Conservation (phyloP, 37 sponge, comb jelly and placozoan genomes). For the Eunapius fragilis region DNA sequence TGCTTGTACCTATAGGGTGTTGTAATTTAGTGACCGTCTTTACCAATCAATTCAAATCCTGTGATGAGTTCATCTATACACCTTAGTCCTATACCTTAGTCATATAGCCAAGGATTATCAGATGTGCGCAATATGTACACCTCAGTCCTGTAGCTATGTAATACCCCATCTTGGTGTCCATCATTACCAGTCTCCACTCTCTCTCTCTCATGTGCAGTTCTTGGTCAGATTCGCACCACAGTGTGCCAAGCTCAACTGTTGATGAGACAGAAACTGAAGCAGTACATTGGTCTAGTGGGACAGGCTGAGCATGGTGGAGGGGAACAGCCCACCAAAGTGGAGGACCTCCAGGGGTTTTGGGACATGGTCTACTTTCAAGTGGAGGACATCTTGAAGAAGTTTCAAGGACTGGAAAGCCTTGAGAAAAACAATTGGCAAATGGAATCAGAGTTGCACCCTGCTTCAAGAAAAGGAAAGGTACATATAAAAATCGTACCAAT, state of each 20-base stretch:
- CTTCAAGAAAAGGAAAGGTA: conserved; percentile 10
- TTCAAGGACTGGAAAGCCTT: conserved; percentile 32
- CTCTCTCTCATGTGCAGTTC: conserved; percentile 15
- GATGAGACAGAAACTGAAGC: conserved; percentile 74
- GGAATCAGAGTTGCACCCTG: background rate
- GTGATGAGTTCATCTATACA: too few relatives aligned
- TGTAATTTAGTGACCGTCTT: too few relatives aligned
- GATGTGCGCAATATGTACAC: too few relatives aligned
- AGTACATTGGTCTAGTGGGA: conserved; percentile 61
- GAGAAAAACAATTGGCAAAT: conserved; percentile 64
- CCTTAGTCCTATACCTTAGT: too few relatives aligned
- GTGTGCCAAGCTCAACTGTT: conserved; percentile 78
- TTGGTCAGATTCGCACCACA: conserved; percentile 63
- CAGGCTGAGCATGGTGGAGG: conserved; percentile 55
- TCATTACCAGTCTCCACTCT: too few relatives aligned
- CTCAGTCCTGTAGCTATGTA: too few relatives aligned
- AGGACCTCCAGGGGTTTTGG: conserved; percentile 85
- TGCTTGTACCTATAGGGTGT: too few relatives aligned
- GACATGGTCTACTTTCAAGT: conserved; percentile 88
- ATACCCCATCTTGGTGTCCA: too few relatives aligned
- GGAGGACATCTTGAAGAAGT: conserved; percentile 60
- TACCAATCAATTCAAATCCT: too few relatives aligned
- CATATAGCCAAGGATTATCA: too few relatives aligned
- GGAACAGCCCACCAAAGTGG: conserved; percentile 29
- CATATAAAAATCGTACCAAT: too few relatives aligned